Conservation (phyloP, 2,888 invertebrate species). For the Scaptodrosophila latifasciaeformis region DNA sequence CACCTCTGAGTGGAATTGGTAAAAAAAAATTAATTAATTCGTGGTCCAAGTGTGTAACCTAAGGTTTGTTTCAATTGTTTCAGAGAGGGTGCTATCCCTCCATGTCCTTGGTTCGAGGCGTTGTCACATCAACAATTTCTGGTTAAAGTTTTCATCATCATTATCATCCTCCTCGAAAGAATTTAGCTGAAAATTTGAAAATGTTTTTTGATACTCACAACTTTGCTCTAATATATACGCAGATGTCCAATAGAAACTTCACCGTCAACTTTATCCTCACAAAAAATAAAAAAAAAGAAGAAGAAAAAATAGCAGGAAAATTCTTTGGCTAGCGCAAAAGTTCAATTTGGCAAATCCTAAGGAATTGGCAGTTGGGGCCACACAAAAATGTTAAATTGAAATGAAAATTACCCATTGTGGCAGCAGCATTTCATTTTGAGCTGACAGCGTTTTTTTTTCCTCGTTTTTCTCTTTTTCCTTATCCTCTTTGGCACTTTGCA, state of each 20-base stretch:
- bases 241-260: slow-evolving; percentile 26
- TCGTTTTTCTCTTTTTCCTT: slow-evolving; percentile 4
- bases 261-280: background rate
- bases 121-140: too few relatives aligned
- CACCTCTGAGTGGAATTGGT: too few relatives aligned
- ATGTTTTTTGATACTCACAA: too few relatives aligned
- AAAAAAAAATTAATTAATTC: too few relatives aligned
- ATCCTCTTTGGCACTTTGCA: background rate
- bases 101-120: too few relatives aligned
- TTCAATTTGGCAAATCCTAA: slow-evolving; percentile 46
- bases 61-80: too few relatives aligned
- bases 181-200: too few relatives aligned
- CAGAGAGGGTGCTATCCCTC: too few relatives aligned
- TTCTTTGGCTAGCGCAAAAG: slow-evolving; percentile 45
- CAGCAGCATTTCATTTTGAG: slow-evolving; percentile 55
- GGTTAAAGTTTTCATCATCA: too few relatives aligned
- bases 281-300: background rate
- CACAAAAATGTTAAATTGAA: slow-evolving; percentile 61
- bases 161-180: too few relatives aligned
- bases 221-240: slow-evolving; percentile 23
- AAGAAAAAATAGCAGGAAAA: background rate
- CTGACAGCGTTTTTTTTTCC: slow-evolving; percentile 44
- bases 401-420: slow-evolving; percentile 69
- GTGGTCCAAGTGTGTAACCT: too few relatives aligned
- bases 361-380: slow-evolving; percentile 5